Evolutionary conservation across 2,888 invertebrate genomes (phyloP).

Genomic region (Podotricha telesiphe): DNA sequence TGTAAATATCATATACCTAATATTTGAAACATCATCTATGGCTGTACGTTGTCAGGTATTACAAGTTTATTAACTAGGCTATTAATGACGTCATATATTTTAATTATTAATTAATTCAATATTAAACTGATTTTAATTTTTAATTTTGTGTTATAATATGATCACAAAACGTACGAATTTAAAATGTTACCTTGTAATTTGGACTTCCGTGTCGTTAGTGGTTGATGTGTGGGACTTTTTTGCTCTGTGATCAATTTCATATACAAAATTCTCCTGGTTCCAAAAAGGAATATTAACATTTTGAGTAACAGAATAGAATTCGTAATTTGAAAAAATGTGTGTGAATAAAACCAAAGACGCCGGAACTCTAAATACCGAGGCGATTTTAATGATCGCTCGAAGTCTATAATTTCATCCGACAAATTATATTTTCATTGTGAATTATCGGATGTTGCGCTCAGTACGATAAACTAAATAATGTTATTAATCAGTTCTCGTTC

Average conservation of each 20-base stretch:
- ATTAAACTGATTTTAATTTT: conserved; percentile 3
- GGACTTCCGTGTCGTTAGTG: neutral
- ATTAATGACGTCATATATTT: neutral
- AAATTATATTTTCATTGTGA: conserved; percentile 56
- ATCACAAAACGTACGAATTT: conserved; percentile 6
- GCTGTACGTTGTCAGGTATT: neutral
- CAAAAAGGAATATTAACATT: too few species aligned
- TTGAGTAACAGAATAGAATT: too few species aligned
- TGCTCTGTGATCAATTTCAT: neutral
- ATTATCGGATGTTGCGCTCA: conserved; percentile 48
- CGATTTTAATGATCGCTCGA: conserved; percentile 39
- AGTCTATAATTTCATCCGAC: conserved; percentile 49
- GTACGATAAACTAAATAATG: conserved; percentile 36
- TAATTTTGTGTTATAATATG: neutral
- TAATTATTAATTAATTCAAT: conserved; percentile 9
- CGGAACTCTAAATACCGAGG: conserved; percentile 37
- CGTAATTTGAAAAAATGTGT: too few species aligned
- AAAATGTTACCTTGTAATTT: conserved; percentile 4
- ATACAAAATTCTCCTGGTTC: too few species aligned
- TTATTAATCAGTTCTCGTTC: conserved; percentile 42
- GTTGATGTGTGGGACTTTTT: neutral
- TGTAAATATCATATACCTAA: neutral
- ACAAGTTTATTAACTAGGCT: neutral
- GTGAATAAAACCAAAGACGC: neutral
- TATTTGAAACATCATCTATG: neutral